Base-by-base conservation (phyloP, 2,797 vertebrate species). In the Fundulus diaphanus region DNA sequence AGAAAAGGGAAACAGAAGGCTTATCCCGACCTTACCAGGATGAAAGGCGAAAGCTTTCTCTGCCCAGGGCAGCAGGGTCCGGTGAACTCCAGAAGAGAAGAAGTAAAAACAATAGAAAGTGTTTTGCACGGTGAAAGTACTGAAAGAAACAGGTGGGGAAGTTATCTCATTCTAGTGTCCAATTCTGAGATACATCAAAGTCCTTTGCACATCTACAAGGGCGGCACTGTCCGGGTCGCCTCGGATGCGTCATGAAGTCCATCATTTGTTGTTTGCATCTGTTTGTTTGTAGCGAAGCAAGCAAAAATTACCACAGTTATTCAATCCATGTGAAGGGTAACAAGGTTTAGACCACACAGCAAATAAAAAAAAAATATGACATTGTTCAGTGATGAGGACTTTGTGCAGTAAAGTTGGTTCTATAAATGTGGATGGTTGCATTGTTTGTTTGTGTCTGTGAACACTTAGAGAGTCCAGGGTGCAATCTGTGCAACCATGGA, bases 11-110 rank as follows among this genome's bases (percentile, higher is more conserved):
- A n/a, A 80, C 71, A 82, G 73, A 80, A 68, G 61, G 61, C n/a
- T 9, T 87, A 88, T 90, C 87, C 81, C 87, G 88, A 84, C 52
- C 87, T 87, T 88, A 83, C 92, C 76, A 77, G 74, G 81, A 80
- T 81, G 75, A 76, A 80, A 87, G 82, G 84, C 80, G 84, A 83
- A 77, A 76, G 71, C 72, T 76, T 85, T 86, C 18, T 51, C 48
- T 51, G 48, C 1, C 48, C 48, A 51, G 6, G 18, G 48, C 48
- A 51, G 48, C 48, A 51, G 48, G 20, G 18, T 22, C 48, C 22
- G 6, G 20, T 6, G 4, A 1, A 0, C 6, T 22, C 18, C 48
- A 51, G 48, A 51, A 20, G 48, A 1, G 18, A 20, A 51, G 22
- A 51, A 51, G 48, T 51, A 51, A 51, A 22, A 40, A 40, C n/a